These are phyloP conservation scores for Mustelus asterias DNA, from an alignment of 2,113 vertebrate genomes.

Conservation along the genomic window DNA sequence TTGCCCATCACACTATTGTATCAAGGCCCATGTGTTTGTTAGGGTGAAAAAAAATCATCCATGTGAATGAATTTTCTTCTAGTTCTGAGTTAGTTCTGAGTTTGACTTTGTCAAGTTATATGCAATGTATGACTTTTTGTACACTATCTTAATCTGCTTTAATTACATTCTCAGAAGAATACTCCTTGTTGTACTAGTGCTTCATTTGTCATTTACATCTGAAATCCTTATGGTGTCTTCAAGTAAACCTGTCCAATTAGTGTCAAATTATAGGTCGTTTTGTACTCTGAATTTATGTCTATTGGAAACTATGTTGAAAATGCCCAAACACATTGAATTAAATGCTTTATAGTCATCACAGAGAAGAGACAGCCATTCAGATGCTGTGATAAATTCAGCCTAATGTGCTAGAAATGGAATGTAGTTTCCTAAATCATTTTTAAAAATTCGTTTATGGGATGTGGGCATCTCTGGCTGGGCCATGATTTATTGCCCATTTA, in stretches of 20 bases:
- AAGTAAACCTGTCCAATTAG: neutral
- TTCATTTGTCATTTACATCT: neutral
- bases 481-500: too few relatives aligned
- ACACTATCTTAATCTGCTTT: neutral
- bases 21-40: neutral
- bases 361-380: neutral
- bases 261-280: neutral
- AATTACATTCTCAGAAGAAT: neutral
- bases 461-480: too few relatives aligned
- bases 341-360: neutral
- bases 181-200: neutral
- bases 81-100: neutral
- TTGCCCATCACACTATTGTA: neutral
- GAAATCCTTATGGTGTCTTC: neutral
- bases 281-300: neutral
- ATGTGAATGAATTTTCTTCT: neutral
- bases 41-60: neutral
- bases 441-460: too few relatives aligned
- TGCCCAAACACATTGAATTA: neutral
- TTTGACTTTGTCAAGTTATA: neutral
- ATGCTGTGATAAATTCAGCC: neutral
- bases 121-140: neutral
- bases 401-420: neutral
- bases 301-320: neutral
- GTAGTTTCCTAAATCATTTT: neutral